Evolutionary conservation across 2,888 invertebrate species (phyloP), one percentile per base, ranked within the genome.

Genomic region (Ischnus inquisitorius): DNA sequence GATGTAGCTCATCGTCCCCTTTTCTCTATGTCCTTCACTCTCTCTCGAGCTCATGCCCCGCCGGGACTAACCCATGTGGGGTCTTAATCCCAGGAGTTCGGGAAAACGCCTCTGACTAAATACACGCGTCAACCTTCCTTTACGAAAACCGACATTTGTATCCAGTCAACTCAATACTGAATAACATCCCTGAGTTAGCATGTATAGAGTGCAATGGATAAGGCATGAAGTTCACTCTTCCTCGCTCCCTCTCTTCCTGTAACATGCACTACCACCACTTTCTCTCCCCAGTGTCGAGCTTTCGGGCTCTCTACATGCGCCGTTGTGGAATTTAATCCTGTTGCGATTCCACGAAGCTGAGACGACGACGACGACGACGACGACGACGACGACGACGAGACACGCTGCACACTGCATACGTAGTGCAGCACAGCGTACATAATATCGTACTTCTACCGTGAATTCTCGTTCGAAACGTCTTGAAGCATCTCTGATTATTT

Each of bases 31-130:
- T 60, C 67, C 28, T 62, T 54, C 19, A 6, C 39, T 43, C n/a
- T 46, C 41, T 74, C 41, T 39, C 39, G 60, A 19, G 34, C 48
- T 69, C 34, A 79, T 28, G 43, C 64, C 69, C 69, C 69, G n/a
- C 34, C 16, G 75, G 60, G 51, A 51, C 54, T 57, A 62, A 60
- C 62, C 60, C 46, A 34, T 8, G 65, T 54, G 46, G 77, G 28
- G 74, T 75, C 69, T 79, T 83, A 80, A 83, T 83, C 79, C 75
- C 41, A 77, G 75, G 77, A 78, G 80, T 51, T 82, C 12, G 62
- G 65, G 65, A 76, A 68, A 85, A 82, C 75, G 67, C 64, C 82
- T 62, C 82, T 81, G 67, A 81, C 84, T 85, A 81, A 85, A 79
- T 83, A 85, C 81, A 54, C 79, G 84, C 78, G 48, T 84, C 54